A percentile compares a stretch with the other conserved stretches of the same genome.
phyloP scores from a whole-genome alignment of 2,113 vertebrate species.

The Acinonyx jubatus region DNA sequence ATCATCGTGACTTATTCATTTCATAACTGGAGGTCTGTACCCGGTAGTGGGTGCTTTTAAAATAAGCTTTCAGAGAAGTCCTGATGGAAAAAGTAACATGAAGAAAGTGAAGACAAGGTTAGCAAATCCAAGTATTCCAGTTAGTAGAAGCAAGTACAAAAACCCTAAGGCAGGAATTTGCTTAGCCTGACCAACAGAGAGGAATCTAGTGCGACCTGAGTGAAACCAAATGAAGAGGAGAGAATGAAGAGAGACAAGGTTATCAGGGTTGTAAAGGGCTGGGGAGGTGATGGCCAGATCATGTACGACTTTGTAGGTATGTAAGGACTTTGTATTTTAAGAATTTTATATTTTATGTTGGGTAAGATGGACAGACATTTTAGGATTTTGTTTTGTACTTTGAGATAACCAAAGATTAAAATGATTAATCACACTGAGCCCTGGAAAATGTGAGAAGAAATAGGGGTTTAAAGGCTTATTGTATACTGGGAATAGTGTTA shows the following conservation, averaged over 20 bases:
- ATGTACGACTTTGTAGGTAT: background rate
- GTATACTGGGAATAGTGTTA: background rate
- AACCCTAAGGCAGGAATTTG: background rate
- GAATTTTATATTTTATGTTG: background rate
- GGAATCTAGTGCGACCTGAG: background rate
- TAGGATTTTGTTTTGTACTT: background rate
- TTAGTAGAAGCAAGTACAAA: background rate
- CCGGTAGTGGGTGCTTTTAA: background rate
- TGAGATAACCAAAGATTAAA: background rate
- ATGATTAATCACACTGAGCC: background rate
- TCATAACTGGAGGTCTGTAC: background rate
- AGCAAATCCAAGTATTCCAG: background rate
- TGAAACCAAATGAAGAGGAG: background rate
- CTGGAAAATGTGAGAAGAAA: background rate
- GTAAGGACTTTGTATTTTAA: background rate
- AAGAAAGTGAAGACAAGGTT: background rate
- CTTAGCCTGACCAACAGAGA: background rate
- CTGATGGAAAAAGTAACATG: background rate
- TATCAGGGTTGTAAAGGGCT: background rate
- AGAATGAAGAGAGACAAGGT: background rate
- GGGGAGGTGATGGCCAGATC: fast-evolving
- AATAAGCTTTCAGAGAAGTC: background rate
- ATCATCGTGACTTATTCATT: background rate
- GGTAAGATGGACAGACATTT: background rate
- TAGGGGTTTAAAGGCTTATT: background rate